Conservation (phyloP, 2,888 invertebrate genomes). For the Trichopria drosophilae region DNA sequence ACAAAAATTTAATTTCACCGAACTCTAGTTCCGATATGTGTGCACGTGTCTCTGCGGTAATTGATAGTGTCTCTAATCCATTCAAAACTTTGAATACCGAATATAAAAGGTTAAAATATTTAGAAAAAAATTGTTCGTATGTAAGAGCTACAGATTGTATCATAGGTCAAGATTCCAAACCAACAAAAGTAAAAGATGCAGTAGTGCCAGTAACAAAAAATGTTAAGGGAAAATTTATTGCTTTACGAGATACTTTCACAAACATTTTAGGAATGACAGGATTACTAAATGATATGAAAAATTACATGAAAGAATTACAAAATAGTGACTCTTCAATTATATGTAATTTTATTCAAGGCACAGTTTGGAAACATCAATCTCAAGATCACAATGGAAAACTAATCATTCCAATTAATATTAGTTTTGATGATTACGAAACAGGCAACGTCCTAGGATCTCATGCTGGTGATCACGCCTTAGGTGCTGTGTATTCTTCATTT, state of each 20-base stretch:
- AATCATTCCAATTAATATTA: slow-evolving; percentile 9
- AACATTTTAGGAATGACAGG: neutral
- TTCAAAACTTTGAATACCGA: slow-evolving; percentile 8
- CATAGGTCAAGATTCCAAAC: neutral
- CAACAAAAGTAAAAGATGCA: neutral
- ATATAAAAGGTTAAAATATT: slow-evolving; percentile 12
- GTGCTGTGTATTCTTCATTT: slow-evolving; percentile 18
- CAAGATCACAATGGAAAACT: neutral
- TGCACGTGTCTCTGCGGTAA: no score
- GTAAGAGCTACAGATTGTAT: neutral
- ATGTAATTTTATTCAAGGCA: slow-evolving; percentile 1
- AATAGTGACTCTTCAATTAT: neutral
- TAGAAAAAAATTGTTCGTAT: slow-evolving; percentile 6
- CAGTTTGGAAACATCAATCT: neutral
- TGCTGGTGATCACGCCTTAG: slow-evolving; percentile 14
- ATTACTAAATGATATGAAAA: slow-evolving; percentile 1
- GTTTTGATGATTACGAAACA: slow-evolving; percentile 22
- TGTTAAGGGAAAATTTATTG: neutral
- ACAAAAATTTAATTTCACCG: no score
- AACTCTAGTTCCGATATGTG: no score
- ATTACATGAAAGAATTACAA: neutral
- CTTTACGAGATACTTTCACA: slow-evolving; percentile 7
- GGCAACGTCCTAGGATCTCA: slow-evolving; percentile 16
- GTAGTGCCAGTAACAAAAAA: slow-evolving; percentile 1
- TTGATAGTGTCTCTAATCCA: slow-evolving; percentile 8